Base-by-base conservation (phyloP, 2,888 invertebrate genomes). In the Oxyscelio sp. region DNA sequence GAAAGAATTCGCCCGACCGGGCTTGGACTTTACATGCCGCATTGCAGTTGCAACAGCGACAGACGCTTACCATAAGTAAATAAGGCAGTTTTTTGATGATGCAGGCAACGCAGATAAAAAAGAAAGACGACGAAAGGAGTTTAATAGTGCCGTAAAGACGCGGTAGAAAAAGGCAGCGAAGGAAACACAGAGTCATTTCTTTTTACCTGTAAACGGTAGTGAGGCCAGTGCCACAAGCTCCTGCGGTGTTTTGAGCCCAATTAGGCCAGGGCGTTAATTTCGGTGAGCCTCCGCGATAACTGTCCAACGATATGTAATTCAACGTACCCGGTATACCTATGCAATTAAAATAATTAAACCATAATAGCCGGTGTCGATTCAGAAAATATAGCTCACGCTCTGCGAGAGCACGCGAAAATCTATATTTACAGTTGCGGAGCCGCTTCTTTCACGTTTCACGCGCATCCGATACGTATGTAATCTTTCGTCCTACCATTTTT, bases 251-350 rank as follows among this genome's bases (percentile, higher is more conserved):
- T 90, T 96, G 96, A 50, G 95, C 95, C 95, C 96, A 97, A 91
- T 96, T 96, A 6, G 98, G 98, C 92, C 97, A 98, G 1, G 98
- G 97, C 77, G 95, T 97, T 38, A 98, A 94, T 86, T 96, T 96
- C 0, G 97, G 97, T 0, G 97, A 97, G n/a, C 96, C 96, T 9
- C 96, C 95, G 86, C 95, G 95, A 13, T 96, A 95, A 11, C 95
- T 95, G 86, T 96, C 96, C 90, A 97, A 94, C 2, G 97, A 95
- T 80, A 98, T 96, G 94, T 97, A 97, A 92, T 97, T 98, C 82
- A 98, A 94, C 0, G 97, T 97, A 3, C 97, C 96, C 38, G 97
- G 97, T 83, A 98, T 96, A 89, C 97, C 97, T 97, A 92, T 17
- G 93, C 94, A 86, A 91, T 74, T 78, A 78, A 86, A 78, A 86